These are phyloP conservation scores for Oreortyx pictus DNA, from an alignment of 2,797 vertebrate species.

Conservation along the genomic window DNA sequence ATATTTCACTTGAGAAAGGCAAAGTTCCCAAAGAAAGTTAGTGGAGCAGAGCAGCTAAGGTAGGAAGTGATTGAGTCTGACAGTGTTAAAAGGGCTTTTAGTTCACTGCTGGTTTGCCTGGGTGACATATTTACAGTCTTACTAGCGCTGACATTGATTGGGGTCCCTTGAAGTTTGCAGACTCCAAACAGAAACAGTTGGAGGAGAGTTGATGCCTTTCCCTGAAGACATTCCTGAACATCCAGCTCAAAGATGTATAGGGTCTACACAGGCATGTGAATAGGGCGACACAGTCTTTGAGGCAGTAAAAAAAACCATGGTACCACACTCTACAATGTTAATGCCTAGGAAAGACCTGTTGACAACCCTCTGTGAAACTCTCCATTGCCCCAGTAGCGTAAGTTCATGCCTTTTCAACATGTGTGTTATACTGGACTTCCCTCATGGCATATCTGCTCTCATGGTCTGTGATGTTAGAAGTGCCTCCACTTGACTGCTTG, in stretches of 20 bases:
- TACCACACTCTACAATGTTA: fast-evolving
- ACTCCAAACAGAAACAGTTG: fast-evolving
- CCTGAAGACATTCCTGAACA: neutral
- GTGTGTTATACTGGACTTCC: neutral
- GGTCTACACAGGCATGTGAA: neutral
- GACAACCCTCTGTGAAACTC: neutral
- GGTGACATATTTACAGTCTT: neutral
- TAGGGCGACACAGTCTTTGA: fast-evolving
- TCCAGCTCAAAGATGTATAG: neutral
- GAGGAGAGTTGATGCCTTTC: neutral
- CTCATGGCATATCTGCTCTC: neutral
- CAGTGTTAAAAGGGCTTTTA: neutral
- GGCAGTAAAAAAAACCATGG: neutral
- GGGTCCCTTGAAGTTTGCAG: neutral
- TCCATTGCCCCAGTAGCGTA: neutral
- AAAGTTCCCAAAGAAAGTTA: neutral
- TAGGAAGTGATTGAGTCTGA: neutral
- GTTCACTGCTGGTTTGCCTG: neutral
- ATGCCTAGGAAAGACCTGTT: neutral
- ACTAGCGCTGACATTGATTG: neutral
- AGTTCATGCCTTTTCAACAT: neutral
- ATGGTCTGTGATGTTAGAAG: neutral
- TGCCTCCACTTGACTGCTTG: fast-evolving
- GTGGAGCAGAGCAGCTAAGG: neutral
- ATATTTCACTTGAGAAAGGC: fast-evolving